A percentile compares a stretch with the other conserved stretches of the same genome.
These are phyloP conservation scores for Phalera bucephala DNA, from an alignment of 2,888 invertebrate genomes.

Conservation along the genomic window DNA sequence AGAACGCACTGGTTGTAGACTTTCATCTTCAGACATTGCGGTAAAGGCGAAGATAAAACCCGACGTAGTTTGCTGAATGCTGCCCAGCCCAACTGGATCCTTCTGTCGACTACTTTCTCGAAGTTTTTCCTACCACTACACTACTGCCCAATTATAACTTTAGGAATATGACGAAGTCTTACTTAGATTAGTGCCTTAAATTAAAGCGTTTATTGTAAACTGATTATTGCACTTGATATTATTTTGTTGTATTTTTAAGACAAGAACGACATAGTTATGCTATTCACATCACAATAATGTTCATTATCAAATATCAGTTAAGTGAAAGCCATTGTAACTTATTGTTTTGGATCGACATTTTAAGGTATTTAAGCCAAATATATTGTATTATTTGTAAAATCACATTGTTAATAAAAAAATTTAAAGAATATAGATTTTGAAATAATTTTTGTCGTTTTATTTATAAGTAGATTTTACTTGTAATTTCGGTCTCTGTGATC, in stretches of 20 bases:
- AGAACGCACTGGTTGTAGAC: too few relatives aligned
- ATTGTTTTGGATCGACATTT: constrained; percentile 55
- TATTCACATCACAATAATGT: constrained; percentile 56
- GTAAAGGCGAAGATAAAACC: too few relatives aligned
- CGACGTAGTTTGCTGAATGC: too few relatives aligned
- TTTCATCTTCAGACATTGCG: too few relatives aligned
- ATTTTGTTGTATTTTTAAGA: constrained; percentile 29
- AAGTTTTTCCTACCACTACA: too few relatives aligned
- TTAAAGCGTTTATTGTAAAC: constrained; percentile 29
- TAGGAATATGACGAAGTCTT: constrained; percentile 45
- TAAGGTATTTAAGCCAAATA: constrained; percentile 81
- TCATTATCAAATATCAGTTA: constrained; percentile 30
- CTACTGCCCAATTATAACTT: constrained; percentile 23
- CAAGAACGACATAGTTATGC: constrained; percentile 27
- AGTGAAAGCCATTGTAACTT: constrained; percentile 46
- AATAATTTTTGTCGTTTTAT: constrained; percentile 32
- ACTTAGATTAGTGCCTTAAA: constrained; percentile 65
- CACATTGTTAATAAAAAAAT: constrained; percentile 78
- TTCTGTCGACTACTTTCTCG: too few relatives aligned
- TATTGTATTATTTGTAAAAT: constrained; percentile 74
- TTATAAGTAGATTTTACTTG: constrained; percentile 8
- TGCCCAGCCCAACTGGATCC: too few relatives aligned
- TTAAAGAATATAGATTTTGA: constrained; percentile 79
- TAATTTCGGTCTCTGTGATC: too few relatives aligned
- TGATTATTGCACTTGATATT: constrained; percentile 33